Evolutionary conservation across 2,888 invertebrate genomes (phyloP).

Genomic region (Cremastinae sp.): DNA sequence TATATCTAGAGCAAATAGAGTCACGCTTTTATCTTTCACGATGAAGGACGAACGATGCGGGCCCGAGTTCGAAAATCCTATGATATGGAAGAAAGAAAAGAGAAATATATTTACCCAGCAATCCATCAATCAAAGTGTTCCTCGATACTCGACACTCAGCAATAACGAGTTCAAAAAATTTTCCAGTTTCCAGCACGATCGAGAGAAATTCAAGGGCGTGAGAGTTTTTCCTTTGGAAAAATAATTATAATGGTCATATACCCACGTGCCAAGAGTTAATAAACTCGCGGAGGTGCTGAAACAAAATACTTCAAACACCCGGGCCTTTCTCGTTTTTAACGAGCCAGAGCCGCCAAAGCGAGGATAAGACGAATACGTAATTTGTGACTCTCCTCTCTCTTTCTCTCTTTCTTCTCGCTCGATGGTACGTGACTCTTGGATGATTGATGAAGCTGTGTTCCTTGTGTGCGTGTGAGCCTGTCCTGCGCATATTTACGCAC

Average conservation of each 20-base stretch:
- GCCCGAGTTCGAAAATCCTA: conserved; percentile 8
- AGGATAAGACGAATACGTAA: conserved; percentile 70
- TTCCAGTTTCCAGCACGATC: background rate
- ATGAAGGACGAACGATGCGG: conserved; percentile 26
- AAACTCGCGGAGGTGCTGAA: conserved; percentile 50
- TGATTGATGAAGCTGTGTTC: conserved; percentile 75
- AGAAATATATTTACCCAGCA: conserved; percentile 45
- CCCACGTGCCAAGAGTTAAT: conserved; percentile 22
- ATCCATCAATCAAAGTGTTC: conserved; percentile 34
- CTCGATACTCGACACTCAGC: conserved; percentile 8
- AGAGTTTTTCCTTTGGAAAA: background rate
- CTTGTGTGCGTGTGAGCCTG: background rate
- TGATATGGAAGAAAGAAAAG: conserved; percentile 10
- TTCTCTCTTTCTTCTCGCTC: conserved; percentile 39
- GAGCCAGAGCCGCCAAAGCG: conserved; percentile 36
- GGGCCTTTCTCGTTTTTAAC: conserved; percentile 31
- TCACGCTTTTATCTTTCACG: conserved; percentile 51
- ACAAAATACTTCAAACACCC: conserved; percentile 49
- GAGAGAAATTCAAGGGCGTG: background rate
- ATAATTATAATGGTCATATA: conserved; percentile 5
- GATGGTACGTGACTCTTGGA: conserved; percentile 58
- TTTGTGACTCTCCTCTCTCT: conserved; percentile 66
- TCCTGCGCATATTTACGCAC: conserved; percentile 72
- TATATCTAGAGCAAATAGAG: conserved; percentile 30
- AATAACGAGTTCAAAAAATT: conserved; percentile 7